Evolutionary conservation across 2,113 vertebrate genomes (phyloP).

Genomic region (Callospermophilus lateralis): DNA sequence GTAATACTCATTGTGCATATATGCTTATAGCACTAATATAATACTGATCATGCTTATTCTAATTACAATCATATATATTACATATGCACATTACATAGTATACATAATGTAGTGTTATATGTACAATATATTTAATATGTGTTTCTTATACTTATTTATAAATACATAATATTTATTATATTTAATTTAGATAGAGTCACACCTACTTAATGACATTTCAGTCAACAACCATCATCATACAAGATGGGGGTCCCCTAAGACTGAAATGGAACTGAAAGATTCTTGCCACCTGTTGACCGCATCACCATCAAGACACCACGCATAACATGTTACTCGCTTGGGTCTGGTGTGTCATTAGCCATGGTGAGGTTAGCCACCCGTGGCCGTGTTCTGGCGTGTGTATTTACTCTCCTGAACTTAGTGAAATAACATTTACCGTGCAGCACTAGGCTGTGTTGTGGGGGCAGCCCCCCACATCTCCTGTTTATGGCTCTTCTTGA

Average conservation of each 20-base stretch:
- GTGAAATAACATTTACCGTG: neutral
- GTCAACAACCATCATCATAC: neutral
- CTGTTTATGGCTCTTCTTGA: too few species aligned
- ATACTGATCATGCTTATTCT: neutral
- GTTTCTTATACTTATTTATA: too few species aligned
- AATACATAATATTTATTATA: too few species aligned
- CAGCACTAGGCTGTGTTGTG: too few species aligned
- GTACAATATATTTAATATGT: neutral
- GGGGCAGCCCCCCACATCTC: too few species aligned
- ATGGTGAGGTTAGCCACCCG: neutral
- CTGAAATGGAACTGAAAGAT: neutral
- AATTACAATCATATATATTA: neutral
- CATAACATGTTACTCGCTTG: fast-evolving
- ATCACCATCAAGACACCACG: fast-evolving
- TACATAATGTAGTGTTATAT: neutral
- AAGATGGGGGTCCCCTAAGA: neutral
- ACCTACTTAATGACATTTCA: neutral
- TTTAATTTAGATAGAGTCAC: neutral
- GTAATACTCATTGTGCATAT: neutral
- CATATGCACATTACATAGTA: neutral
- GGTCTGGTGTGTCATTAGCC: neutral
- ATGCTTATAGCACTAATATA: neutral
- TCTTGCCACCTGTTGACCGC: too few species aligned
- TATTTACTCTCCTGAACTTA: neutral
- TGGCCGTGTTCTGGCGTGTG: too few species aligned